Evolutionary conservation across 2,797 vertebrate genomes (phyloP), one percentile per base, ranked within the genome.

Genomic region (Mormyrus hasselquistii): DNA sequence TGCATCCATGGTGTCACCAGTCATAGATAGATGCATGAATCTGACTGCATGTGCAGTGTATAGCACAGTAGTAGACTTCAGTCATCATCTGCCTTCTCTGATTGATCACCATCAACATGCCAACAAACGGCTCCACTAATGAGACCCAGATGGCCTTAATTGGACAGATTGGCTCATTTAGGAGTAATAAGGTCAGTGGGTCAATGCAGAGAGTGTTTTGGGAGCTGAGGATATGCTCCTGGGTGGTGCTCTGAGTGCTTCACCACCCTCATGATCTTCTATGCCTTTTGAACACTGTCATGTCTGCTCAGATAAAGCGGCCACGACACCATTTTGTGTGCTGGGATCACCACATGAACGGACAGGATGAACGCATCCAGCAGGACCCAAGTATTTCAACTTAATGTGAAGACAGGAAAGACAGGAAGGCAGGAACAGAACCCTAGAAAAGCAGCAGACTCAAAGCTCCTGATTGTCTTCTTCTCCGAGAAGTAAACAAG

Each of bases 71-170:
- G 2, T 4, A 19, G 41, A 2, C 38, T 79, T 79, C 41, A 41
- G 73, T 79, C 73, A 79, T 79, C 14, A 41, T 79, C 73, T 79
- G 73, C 6, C 7, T 79, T 79, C 38, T 41, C 16, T 79, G 73
- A 79, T 79, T 79, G 73, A 79, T 79, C 73, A 79, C 38, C 41
- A 44, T 19, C 73, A 19, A 79, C 73, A 79, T 79, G 73, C 73
- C 73, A 79, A 79, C 73, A 47, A 79, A 79, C 38, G 16, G 73
- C 38, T 47, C 38, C 34, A n/a, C 34, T 79, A 79, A 79, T 79
- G 73, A 79, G 41, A 79, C 73, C 73, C 73, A 79, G 73, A 79
- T 79, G 73, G 73, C 73, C 73, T 79, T 79, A 79, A 79, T 47
- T 79, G 73, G 16, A 79, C 16, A 44, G 73, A 79, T 79, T 41